These are phyloP conservation scores for Oedothorax gibbosus DNA, from an alignment of 1,140 invertebrate genomes.

Conservation along the genomic window DNA sequence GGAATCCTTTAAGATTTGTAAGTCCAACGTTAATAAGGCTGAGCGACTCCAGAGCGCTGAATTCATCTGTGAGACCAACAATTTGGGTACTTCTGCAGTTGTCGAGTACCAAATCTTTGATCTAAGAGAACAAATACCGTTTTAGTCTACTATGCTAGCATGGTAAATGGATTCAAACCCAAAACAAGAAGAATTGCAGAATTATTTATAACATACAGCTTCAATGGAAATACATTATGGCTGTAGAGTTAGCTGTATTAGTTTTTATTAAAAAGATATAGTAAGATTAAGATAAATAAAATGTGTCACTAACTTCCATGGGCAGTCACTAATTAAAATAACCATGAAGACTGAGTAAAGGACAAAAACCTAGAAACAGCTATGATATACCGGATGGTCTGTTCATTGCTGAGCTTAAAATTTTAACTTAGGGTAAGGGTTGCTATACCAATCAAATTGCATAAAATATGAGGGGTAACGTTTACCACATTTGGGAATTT, in stretches of 20 bases:
- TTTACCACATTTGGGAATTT: no score
- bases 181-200: not conserved
- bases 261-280: not conserved
- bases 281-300: not conserved
- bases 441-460: no score
- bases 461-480: no score
- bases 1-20: slow-evolving; percentile 88
- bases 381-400: no score
- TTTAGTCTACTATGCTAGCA: not conserved
- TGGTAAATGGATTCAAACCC: not conserved
- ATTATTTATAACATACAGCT: not conserved
- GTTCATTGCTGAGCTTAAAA: no score
- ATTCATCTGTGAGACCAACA: slow-evolving; percentile 92
- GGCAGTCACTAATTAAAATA: no score
- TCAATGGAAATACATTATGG: not conserved
- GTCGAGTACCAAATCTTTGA: slow-evolving; percentile 93
- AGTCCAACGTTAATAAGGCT: slow-evolving; percentile 97
- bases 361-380: no score
- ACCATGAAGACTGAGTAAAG: no score
- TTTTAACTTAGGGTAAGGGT: no score
- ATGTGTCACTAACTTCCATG: no score
- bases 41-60: slow-evolving; percentile 85
- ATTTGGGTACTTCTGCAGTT: slow-evolving; percentile 94
- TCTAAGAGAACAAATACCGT: slow-evolving; percentile 76
- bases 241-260: not conserved